phyloP scores from a whole-genome alignment of 2,888 invertebrate genomes.

The Sinohyriopsis cumingii region DNA sequence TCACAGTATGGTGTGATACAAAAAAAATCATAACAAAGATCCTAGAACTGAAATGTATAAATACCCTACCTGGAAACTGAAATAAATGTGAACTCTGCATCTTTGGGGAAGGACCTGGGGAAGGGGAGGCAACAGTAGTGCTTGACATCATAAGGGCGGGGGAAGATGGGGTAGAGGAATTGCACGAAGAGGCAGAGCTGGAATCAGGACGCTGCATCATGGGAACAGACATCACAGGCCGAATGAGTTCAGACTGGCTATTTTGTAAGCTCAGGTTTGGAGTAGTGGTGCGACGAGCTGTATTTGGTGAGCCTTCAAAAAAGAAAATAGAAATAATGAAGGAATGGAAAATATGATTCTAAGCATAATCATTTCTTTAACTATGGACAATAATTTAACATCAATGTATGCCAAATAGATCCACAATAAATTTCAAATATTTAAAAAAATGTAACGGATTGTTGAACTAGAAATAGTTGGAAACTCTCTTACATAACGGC shows the following conservation, averaged over 20 bases:
- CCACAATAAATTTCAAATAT: no score
- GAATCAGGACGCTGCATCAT: constrained; percentile 56
- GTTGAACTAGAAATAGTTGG: no score
- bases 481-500: no score
- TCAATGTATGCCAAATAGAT: no score
- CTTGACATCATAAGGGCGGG: constrained; percentile 78
- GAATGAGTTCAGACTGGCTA: constrained; percentile 32
- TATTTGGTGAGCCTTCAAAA: constrained; percentile 53
- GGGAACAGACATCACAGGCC: constrained; percentile 35
- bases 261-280: constrained; percentile 37
- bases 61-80: constrained; percentile 81
- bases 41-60: no score
- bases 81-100: constrained; percentile 74
- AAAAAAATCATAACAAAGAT: no score
- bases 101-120: constrained; percentile 57
- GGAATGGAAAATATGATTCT: neutral
- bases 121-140: constrained; percentile 74
- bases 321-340: constrained; percentile 1
- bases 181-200: constrained; percentile 95
- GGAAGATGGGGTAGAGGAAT: constrained; percentile 96
- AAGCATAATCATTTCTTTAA: no score
- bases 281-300: constrained; percentile 42
- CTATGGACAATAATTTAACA: no score
- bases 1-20: no score
- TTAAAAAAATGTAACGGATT: no score